Percentiles rank a stretch among this genome's conserved stretches.
Conservation (phyloP, 2,113 vertebrate species). For the Psephotus haematonotus region DNA sequence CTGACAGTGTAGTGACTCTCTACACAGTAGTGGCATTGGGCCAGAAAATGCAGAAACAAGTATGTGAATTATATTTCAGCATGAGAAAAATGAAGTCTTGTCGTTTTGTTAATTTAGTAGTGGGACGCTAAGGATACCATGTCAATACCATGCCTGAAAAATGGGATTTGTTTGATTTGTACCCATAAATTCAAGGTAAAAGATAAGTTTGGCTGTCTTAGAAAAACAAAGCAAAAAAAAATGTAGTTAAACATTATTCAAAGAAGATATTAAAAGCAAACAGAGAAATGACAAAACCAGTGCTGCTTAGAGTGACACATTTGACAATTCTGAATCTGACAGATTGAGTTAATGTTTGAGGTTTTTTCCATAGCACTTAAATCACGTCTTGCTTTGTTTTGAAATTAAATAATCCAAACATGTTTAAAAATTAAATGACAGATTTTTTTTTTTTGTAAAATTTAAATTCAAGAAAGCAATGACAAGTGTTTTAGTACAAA, state of each 20-base stretch:
- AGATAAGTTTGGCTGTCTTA: background rate
- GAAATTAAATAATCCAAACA: slow-evolving; percentile 13
- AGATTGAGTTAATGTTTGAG: background rate
- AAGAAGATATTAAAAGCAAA: background rate
- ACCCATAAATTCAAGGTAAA: background rate
- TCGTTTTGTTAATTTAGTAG: background rate
- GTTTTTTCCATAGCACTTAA: background rate
- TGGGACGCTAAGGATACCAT: background rate
- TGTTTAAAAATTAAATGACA: slow-evolving; percentile 21
- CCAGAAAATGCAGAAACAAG: background rate
- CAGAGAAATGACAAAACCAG: background rate
- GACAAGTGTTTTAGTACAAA: background rate
- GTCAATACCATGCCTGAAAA: background rate
- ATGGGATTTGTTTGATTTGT: background rate
- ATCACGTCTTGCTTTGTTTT: slow-evolving; percentile 25
- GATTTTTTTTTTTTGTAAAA: background rate
- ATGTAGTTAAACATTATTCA: slow-evolving; percentile 11
- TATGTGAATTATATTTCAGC: background rate
- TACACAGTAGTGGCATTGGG: background rate
- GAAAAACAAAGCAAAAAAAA: slow-evolving; percentile 9
- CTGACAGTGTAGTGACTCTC: background rate
- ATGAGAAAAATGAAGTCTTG: background rate
- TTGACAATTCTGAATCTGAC: slow-evolving; percentile 26
- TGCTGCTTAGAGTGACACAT: background rate
- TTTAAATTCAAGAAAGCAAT: slow-evolving; percentile 16